Evolutionary conservation across 2,797 vertebrate species (phyloP), one percentile per base, ranked within the genome.

Genomic region (Fratercula arctica): DNA sequence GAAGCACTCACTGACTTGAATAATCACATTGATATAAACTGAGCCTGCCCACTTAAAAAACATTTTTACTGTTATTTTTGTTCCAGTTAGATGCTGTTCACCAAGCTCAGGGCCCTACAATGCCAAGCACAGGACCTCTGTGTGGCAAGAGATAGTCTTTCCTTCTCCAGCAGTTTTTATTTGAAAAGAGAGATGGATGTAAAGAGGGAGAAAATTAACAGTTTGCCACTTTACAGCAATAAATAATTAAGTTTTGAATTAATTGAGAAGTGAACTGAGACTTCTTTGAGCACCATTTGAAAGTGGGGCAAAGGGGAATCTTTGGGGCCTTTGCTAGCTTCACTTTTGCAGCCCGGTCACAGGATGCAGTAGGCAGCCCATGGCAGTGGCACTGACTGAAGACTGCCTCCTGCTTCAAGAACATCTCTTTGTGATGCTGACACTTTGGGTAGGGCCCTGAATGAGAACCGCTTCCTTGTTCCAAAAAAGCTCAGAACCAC

Each of bases 371-470:
- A 92, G 17, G 11, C 8, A 75, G 16, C 7, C 35, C 7, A 9
- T 0, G 2, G 26, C 11, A 43, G 31, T 3, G 0, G 12, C 29
- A 21, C 7, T 29, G 60, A 48, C 31, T 25, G 63, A 31, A 18
- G 17, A 10, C 13, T 64, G 63, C 18, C 53, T 18, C 8, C 17
- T 63, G 8, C 14, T 78, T 63, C 45, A 31, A 14, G 18, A 70
- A 37, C 33, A 5, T 48, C 24, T 43, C 18, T 61, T 35, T 46
- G 5, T 33, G 14, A 17, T 57, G 6, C 6, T 63, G 35, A 28
- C 3, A 12, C 0, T 0, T 3, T 43, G 18, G 9, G 18, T 28
- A 13, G 6, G 35, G 5, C 7, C 10, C 15, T 31, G 7, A 78
- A 37, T 50, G 10, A 37, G 24, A 85, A 63, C 6, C 6, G 37